Evolutionary conservation across 1,140 invertebrate species (phyloP), one percentile per base, ranked within the genome.

Genomic region (Lycorma delicatula): DNA sequence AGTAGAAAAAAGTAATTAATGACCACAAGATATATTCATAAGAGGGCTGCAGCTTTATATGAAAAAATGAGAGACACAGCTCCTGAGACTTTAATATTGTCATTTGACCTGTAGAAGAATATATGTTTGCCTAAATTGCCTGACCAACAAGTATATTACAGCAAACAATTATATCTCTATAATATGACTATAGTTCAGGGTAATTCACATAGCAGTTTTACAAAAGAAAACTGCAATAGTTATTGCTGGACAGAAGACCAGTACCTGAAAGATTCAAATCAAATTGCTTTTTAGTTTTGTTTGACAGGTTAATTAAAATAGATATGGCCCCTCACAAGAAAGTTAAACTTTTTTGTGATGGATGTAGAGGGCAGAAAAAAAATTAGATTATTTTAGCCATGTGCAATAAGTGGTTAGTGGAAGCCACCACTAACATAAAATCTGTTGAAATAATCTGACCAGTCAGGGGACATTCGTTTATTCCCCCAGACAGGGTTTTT

Each of bases 401-500:
- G 13, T 59, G 38, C 4, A 60, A 64, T 44, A 64, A 55, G 62
- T 38, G 66, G 9, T 60, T 46, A 34, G 27, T 29, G 46, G 51
- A 64, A 60, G 60, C 63, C n/a, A 54, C 63, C 12, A 9, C 22
- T 28, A 34, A 64, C 48, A 23, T 68, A 4, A 60, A 63, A 38
- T 36, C 51, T 48, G 47, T 68, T 22, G 61, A 66, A 58, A 13
- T 67, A 6, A 56, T 63, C 34, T 68, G 66, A 54, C 66, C 66
- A 13, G n/a, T n/a, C n/a, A n/a, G n/a, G 11, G 63, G 64, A 12
- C 66, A 68, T 47, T 63, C 56, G 3, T 68, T 62, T 53, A 61
- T 68, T 18, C 64, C 67, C n/a, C 59, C 64, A 1, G 66, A 67
- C 34, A 29, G 64, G 48, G 64, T 69, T 2, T 69, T 68, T 61